Evolutionary conservation across 2,888 invertebrate genomes (phyloP), one percentile per base, ranked within the genome.

Genomic region (Cantharis nigra): DNA sequence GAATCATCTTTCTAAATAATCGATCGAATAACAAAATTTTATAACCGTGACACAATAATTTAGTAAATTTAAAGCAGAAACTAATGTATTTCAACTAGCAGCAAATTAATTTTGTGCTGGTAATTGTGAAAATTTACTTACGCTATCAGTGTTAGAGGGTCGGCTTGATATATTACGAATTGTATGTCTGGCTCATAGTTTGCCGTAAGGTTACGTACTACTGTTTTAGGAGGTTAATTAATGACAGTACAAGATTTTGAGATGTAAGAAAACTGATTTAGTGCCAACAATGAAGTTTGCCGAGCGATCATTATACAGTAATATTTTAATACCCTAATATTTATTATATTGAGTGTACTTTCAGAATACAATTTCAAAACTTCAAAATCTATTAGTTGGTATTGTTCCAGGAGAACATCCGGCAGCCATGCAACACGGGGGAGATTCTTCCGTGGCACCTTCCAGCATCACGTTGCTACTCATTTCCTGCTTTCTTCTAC

Each of bases 391-490:
- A 77, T 71, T 77, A 77, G 77, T 71, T 65, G 72, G 64, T 78
- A 86, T 88, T 90, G 88, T 90, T 90, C 83, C 92, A 95, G 95
- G 95, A 85, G 95, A 95, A 90, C 94, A 95, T 87, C 95, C 95
- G 84, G 95, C 95, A 76, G 95, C 95, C 69, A 95, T 95, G 95
- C 94, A 95, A 89, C 94, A 95, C 84, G 93, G 94, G 70, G 86
- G 87, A 75, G 89, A 89, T 77, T 85, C 86, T 82, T 86, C 86
- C 73, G 76, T 76, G 71, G 71, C 74, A 64, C 74, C 76, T 74
- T 76, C 74, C 13, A 74, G 69, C 64, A 70, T 74, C 14, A 72
- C 74, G 33, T 74, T 78, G 14, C 65, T 76, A 62, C 69, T 76
- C 28, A 78, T 78, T 69, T 76, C 76, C 26, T 71, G 71, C 23